Evolutionary conservation across 2,888 invertebrate genomes (phyloP).

Genomic region (Lottia scabra): DNA sequence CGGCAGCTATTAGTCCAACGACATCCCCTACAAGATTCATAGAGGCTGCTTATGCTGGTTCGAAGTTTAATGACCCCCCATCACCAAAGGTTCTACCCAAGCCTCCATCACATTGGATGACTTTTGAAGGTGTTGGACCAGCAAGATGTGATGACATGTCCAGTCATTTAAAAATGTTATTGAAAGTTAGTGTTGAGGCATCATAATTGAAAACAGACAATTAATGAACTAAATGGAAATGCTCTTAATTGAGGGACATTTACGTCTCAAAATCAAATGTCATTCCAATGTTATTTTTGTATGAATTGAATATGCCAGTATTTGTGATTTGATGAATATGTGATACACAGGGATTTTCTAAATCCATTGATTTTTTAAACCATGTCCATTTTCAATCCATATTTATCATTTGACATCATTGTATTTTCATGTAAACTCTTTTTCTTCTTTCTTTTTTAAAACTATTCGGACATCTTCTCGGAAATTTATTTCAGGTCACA

Average conservation of each 20-base stretch:
- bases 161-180: constrained; percentile 62
- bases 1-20: constrained; percentile 1
- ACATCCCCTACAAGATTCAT: constrained; percentile 2
- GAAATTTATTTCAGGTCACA: neutral
- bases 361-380: constrained; percentile 39
- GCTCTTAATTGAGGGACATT: neutral
- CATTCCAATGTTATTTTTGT: constrained; percentile 44
- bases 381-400: constrained; percentile 26
- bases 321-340: constrained; percentile 34
- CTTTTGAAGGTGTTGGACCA: constrained; percentile 17
- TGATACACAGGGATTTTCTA: constrained; percentile 32
- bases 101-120: constrained; percentile 84
- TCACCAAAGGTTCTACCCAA: constrained; percentile 83
- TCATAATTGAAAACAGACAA: constrained; percentile 13
- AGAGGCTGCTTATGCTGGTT: constrained; percentile 74
- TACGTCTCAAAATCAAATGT: constrained; percentile 23
- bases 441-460: neutral
- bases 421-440: neutral
- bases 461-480: neutral
- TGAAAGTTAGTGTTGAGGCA: constrained; percentile 59
- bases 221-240: constrained; percentile 8
- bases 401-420: neutral
- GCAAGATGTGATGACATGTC: constrained; percentile 54
- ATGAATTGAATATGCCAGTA: constrained; percentile 29
- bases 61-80: constrained; percentile 86